A percentile compares a stretch with the other conserved stretches of the same genome.
Conservation (phyloP, 2,113 vertebrate species). For the Varanus salvator region DNA sequence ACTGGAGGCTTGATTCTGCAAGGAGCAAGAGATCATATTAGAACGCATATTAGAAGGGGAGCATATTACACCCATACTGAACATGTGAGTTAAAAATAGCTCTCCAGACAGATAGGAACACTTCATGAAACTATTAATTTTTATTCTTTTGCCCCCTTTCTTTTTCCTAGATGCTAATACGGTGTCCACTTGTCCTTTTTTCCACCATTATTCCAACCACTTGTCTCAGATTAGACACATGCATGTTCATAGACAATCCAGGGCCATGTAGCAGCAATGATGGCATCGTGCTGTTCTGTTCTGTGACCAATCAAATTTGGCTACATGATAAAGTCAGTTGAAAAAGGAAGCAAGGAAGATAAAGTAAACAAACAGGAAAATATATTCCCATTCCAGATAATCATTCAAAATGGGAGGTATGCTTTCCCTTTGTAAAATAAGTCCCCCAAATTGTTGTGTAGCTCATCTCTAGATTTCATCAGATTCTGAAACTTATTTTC, state of each 20-base stretch:
- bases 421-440: background rate
- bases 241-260: background rate
- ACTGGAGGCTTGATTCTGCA: background rate
- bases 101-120: background rate
- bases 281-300: background rate
- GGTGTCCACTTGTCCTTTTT: no score
- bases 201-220: background rate
- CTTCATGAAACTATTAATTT: background rate
- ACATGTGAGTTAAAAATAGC: background rate
- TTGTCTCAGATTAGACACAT: no score
- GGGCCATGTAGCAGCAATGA: background rate
- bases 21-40: background rate
- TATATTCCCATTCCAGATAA: background rate
- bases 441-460: background rate
- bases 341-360: background rate
- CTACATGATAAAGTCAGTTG: background rate
- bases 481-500: background rate
- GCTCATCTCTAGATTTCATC: background rate
- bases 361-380: background rate
- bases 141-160: background rate
- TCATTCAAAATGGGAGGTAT: background rate
- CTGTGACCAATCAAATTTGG: background rate
- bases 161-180: background rate
- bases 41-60: background rate
- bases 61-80: background rate